phyloP scores from a whole-genome alignment of 2,888 invertebrate genomes.

The Slavum lentiscoides region DNA sequence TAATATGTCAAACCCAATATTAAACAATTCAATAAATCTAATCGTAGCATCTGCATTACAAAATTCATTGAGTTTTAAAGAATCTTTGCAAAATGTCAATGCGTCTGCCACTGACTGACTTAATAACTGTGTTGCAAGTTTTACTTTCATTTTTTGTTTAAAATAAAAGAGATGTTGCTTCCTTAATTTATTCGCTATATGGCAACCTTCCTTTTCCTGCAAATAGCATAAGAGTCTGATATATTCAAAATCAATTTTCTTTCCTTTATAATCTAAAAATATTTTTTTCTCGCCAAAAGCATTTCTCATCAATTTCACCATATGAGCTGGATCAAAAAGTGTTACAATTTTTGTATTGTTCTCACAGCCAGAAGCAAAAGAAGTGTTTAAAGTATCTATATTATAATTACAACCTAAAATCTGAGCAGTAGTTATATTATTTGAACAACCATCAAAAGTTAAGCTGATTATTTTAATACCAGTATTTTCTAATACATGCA shows the following conservation, averaged over 20 bases:
- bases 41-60: too few species aligned
- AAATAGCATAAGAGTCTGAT: neutral
- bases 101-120: conserved; percentile 16
- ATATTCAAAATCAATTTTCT: neutral
- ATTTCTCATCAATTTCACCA: conserved; percentile 9
- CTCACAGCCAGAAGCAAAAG: conserved; percentile 1
- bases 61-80: too few species aligned
- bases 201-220: conserved; percentile 8
- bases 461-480: conserved; percentile 16
- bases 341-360: neutral
- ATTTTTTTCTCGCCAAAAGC: conserved; percentile 13
- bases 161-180: neutral
- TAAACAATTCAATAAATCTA: too few species aligned
- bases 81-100: conserved; percentile 8
- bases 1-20: too few species aligned
- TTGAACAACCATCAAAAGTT: conserved; percentile 10
- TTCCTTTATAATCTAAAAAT: neutral
- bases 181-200: conserved; percentile 12
- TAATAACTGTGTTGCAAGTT: too few species aligned
- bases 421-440: conserved; percentile 5
- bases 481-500: neutral
- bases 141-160: conserved; percentile 34
- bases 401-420: neutral
- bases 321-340: conserved; percentile 3
- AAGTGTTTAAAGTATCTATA: neutral